A percentile compares a stretch with the other conserved stretches of the same genome.
Evolutionary conservation across 2,888 invertebrate genomes (phyloP).

Genomic region (Cactoblastis cactorum): DNA sequence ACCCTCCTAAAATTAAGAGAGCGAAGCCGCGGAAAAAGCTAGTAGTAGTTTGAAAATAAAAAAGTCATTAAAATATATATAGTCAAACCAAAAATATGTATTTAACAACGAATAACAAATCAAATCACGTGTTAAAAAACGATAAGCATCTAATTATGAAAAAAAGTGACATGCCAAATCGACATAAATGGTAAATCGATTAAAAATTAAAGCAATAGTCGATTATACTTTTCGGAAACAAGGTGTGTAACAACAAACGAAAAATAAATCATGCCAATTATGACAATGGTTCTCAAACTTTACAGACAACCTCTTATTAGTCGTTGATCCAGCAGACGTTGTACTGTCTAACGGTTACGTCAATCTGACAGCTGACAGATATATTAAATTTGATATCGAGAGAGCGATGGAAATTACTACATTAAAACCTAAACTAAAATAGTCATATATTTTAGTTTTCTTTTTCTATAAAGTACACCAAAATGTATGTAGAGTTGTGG

Average conservation of each 20-base stretch:
- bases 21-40: too few relatives aligned
- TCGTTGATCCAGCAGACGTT: too few relatives aligned
- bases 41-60: not conserved
- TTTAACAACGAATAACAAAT: not conserved
- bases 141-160: not conserved
- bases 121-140: not conserved
- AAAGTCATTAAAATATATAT: not conserved
- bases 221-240: constrained; percentile 11
- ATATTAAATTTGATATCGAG: too few relatives aligned
- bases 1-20: too few relatives aligned
- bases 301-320: too few relatives aligned
- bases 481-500: too few relatives aligned
- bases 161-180: not conserved
- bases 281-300: constrained; percentile 1
- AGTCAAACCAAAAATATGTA: not conserved
- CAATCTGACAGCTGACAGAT: too few relatives aligned
- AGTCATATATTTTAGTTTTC: too few relatives aligned
- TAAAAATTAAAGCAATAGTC: constrained; percentile 6
- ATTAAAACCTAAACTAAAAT: too few relatives aligned
- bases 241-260: constrained; percentile 11
- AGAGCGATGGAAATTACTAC: too few relatives aligned
- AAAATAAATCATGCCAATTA: constrained; percentile 9
- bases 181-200: constrained; percentile 7
- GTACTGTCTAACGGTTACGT: too few relatives aligned
- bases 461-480: too few relatives aligned